A percentile compares a stretch with the other conserved stretches of the same genome.
Evolutionary conservation across 37 sponge, comb jelly and placozoan species (phyloP).

Genomic region (Petrosia ficiformis): DNA sequence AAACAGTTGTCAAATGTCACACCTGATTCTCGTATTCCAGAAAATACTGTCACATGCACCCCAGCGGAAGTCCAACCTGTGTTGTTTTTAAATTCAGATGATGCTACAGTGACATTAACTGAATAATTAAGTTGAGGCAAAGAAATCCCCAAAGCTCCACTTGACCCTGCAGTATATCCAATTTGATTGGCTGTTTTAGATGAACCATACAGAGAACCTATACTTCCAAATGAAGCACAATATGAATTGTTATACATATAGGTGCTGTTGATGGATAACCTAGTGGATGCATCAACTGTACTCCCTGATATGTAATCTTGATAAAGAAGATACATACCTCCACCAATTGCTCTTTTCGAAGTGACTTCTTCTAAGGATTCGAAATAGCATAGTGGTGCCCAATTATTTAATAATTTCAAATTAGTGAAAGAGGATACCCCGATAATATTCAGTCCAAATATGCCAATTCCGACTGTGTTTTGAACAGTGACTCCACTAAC

Average conservation of each 20-base stretch:
- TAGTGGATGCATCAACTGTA: background rate
- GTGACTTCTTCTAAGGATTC: background rate
- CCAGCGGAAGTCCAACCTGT: constrained; percentile 2
- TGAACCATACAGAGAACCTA: background rate
- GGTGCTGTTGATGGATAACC: background rate
- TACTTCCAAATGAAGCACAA: background rate
- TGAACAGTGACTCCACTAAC: background rate
- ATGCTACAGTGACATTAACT: background rate
- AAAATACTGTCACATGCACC: constrained; percentile 11
- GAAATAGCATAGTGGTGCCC: background rate
- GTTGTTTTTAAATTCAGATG: constrained; percentile 13
- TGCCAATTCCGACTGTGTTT: constrained; percentile 32
- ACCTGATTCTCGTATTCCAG: background rate
- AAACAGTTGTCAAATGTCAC: constrained; percentile 8
- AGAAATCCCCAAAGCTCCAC: constrained; percentile 2
- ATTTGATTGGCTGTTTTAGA: background rate
- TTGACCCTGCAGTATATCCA: constrained; percentile 25
- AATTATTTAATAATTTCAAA: constrained; percentile 1
- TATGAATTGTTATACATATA: constrained; percentile 5
- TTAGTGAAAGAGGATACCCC: constrained; percentile 20
- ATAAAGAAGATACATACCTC: constrained; percentile 36
- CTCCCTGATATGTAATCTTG: constrained; percentile 12
- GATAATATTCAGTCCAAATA: constrained; percentile 33
- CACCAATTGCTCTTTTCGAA: constrained; percentile 14
- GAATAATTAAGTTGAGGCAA: constrained; percentile 8